Conservation (phyloP, 2,113 vertebrate species). For the Ctenomys sociabilis region DNA sequence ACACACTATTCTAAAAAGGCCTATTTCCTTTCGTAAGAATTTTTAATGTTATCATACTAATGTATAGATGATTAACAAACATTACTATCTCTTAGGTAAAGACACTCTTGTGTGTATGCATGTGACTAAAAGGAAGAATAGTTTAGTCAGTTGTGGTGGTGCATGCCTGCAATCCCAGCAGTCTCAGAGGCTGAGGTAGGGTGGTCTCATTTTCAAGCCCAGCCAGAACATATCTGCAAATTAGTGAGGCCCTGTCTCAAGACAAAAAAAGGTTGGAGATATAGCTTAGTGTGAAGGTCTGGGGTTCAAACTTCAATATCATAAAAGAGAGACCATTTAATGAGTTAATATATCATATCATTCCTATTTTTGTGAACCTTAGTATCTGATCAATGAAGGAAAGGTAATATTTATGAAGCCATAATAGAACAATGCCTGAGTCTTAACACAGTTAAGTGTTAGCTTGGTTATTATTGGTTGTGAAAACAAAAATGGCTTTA, state of each 20-base stretch:
- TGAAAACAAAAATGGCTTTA: constrained; percentile 4
- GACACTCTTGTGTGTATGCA: not conserved
- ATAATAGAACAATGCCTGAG: not conserved
- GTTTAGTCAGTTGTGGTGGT: not conserved
- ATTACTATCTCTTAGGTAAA: constrained; percentile 15
- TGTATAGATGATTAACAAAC: not conserved
- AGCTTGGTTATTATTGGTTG: not conserved
- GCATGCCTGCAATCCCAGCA: not conserved
- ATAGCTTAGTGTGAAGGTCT: not conserved
- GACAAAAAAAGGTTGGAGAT: not conserved
- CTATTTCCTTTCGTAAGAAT: not conserved
- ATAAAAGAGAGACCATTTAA: not conserved
- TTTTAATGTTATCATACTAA: constrained; percentile 14
- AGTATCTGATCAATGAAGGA: not conserved
- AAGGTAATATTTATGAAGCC: constrained; percentile 42
- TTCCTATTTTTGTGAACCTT: not conserved
- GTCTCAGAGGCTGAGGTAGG: not conserved
- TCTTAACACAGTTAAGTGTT: not conserved
- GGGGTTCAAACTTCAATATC: not conserved
- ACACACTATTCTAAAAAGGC: not conserved
- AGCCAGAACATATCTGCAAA: not conserved
- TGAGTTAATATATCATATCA: not conserved
- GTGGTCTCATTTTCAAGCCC: not conserved
- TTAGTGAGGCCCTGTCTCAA: not conserved
- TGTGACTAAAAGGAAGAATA: not conserved